Conservation (phyloP, 1,140 invertebrate species). For the Cyclina sinensis region DNA sequence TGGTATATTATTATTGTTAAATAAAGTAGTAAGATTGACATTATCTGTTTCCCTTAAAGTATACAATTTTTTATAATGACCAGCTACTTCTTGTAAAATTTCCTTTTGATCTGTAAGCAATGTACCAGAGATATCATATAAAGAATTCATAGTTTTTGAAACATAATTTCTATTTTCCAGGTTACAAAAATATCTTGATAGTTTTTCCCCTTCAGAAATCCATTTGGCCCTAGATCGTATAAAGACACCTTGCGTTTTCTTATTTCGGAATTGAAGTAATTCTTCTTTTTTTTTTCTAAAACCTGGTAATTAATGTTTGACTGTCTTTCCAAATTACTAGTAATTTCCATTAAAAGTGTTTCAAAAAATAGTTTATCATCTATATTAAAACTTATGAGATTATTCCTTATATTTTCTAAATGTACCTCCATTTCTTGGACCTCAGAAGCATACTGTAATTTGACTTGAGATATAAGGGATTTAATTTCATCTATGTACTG, state of each 20-base stretch:
- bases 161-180: slow-evolving; percentile 61
- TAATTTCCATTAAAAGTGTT: slow-evolving; percentile 45
- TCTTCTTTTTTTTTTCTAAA: slow-evolving; percentile 11
- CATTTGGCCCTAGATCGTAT: slow-evolving; percentile 55
- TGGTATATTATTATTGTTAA: slow-evolving; percentile 19
- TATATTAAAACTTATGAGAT: slow-evolving; percentile 32
- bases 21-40: background rate
- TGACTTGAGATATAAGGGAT: background rate
- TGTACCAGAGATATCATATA: background rate
- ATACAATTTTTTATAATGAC: slow-evolving; percentile 43
- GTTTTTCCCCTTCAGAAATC: slow-evolving; percentile 66
- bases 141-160: slow-evolving; percentile 20
- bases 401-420: slow-evolving; percentile 35
- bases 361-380: slow-evolving; percentile 60
- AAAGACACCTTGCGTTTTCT: slow-evolving; percentile 41
- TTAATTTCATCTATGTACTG: slow-evolving; percentile 26
- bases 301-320: background rate
- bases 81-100: slow-evolving; percentile 40
- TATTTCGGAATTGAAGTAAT: slow-evolving; percentile 36
- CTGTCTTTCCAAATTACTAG: slow-evolving; percentile 49
- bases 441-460: background rate
- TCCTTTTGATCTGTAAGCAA: slow-evolving; percentile 18
- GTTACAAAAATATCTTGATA: slow-evolving; percentile 62
- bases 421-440: background rate
- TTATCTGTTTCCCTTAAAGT: slow-evolving; percentile 8